These are phyloP conservation scores for Tachina fera DNA, from an alignment of 2,888 invertebrate genomes.

Conservation along the genomic window DNA sequence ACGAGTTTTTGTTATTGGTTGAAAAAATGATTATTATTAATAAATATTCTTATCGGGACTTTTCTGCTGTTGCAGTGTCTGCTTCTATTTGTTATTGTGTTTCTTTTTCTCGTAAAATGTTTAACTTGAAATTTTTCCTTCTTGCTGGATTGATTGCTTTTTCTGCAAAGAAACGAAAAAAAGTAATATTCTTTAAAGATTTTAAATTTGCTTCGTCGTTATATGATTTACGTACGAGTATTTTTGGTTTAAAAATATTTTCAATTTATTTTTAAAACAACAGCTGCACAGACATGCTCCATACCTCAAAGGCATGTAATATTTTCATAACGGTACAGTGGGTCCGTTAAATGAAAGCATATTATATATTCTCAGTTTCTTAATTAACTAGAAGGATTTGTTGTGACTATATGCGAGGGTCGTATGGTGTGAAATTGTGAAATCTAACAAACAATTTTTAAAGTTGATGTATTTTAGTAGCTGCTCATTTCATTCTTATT, in stretches of 20 bases:
- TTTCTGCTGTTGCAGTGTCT: slow-evolving; percentile 10
- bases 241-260: background rate
- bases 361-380: too few relatives aligned
- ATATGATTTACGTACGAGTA: background rate
- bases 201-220: slow-evolving; percentile 43
- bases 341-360: background rate
- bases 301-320: background rate
- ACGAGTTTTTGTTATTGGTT: background rate
- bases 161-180: background rate
- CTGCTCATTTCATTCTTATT: too few relatives aligned
- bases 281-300: slow-evolving; percentile 58
- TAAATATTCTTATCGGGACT: slow-evolving; percentile 59
- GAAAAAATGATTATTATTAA: slow-evolving; percentile 56
- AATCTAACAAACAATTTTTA: too few relatives aligned
- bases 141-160: background rate
- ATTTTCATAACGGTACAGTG: slow-evolving; percentile 14
- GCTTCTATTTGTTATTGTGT: background rate
- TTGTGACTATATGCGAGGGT: too few relatives aligned
- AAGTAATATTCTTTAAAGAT: slow-evolving; percentile 41
- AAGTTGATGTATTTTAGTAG: too few relatives aligned
- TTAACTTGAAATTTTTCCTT: slow-evolving; percentile 6
- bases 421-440: too few relatives aligned
- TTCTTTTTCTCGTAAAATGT: background rate
- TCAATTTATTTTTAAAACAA: slow-evolving; percentile 28
- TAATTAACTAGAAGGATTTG: too few relatives aligned